Base-by-base conservation (phyloP, 2,888 invertebrate species). In the Meandrusa payeni region DNA sequence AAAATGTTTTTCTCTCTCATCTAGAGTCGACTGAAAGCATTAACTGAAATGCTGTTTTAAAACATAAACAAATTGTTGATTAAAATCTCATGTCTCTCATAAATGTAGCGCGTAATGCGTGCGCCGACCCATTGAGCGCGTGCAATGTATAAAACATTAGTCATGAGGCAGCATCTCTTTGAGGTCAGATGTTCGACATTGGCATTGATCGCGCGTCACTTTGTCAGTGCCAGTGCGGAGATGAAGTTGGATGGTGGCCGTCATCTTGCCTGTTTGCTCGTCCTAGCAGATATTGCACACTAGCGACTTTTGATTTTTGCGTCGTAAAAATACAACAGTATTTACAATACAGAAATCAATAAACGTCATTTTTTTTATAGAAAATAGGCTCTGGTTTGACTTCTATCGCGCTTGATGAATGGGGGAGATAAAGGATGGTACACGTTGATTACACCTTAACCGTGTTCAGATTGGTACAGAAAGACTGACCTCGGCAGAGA, bases 161-260 rank as follows among this genome's bases (percentile, higher is more conserved):
- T 76, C 74, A 70, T 67, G 61, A 47, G 33, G 37, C 61, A 64
- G 64, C 56, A 49, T 61, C 54, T 66, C 57, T 62, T 59, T 59
- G 69, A 64, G 73, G 69, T 69, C 69, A 67, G 61, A 54, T 54
- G 53, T 48, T 50, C 55, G 55, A 53, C 60, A 56, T 50, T 60
- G 64, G 57, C 59, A 61, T 59, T 63, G 60, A 64, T 57, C 60
- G 52, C 57, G 55, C 42, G 39, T 17, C 64, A 61, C 73, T 82
- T 76, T 76, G 69, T 82, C 79, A 80, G 64, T 78, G 81, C 72
- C 79, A 74, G 57, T 51, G 52, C 45, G 49, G 45, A 52, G 62
- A 69, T 73, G 69, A 69, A 70, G 69, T 64, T 69, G 61, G 67
- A 74, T 72, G 67, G 57, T 55, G 63, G n/a, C 64, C 71, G 71